Base-by-base conservation (phyloP, 2,797 vertebrate species). In the Chelonia mydas region DNA sequence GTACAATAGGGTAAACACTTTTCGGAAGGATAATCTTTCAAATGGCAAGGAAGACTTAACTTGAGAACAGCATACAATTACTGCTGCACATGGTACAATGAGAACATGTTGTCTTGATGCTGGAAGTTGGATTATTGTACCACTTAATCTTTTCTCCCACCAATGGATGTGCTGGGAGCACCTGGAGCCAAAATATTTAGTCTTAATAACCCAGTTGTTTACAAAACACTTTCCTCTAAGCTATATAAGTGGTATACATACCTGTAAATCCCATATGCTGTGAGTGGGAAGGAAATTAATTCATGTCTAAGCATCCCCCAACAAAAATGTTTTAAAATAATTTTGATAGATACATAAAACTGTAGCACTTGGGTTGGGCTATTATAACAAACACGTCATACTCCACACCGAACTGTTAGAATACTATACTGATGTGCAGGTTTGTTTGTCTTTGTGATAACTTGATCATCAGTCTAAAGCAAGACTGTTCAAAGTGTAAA, bases 401-500 rank as follows among this genome's bases (percentile, higher is more conserved):
- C 28, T 59, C 57, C 27, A 84, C 81, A 91, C 76, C 81, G 80
- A 91, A 68, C 53, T 81, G 11, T 87, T 89, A 83, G 21, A 93
- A 8, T 91, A 76, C 87, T 92, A 74, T 83, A 83, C 82, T 90
- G 86, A 81, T 80, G 91, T 87, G 50, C 74, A 93, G 87, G 82
- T 90, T 84, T 92, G 68, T 88, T 93, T 93, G 0, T 83, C 95
- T 91, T 96, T 87, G 3, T 93, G 61, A 55, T 83, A 93, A 93
- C 88, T 97, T 84, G 81, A 87, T 95, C 87, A 77, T 92, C 50
- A 41, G 57, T 81, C 80, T 97, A 97, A 97, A 97, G 90, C 96
- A 94, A 96, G 94, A 86, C 90, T 84, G 57, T 93, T 95, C 91
- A 94, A 94, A 96, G 85, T 83, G 85, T 96, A 96, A 96, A 94